Evolutionary conservation across 2,797 vertebrate genomes (phyloP).

Genomic region (Gymnoscopelus microlampas): DNA sequence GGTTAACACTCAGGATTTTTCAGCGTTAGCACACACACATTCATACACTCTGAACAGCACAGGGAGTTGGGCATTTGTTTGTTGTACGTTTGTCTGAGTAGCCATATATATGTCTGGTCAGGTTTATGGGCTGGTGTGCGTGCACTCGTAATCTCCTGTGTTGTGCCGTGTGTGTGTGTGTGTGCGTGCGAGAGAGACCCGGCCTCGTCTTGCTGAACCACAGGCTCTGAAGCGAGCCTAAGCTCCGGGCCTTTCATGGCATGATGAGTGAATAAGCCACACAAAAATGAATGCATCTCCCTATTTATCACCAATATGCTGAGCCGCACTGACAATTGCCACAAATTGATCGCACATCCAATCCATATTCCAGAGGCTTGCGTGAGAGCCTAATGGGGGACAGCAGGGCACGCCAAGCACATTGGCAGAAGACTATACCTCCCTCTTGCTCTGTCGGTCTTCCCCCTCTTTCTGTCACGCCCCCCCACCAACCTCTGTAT

Average conservation of each 20-base stretch:
- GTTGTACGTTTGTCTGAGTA: constrained; percentile 21
- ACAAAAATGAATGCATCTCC: constrained; percentile 24
- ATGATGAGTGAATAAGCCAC: constrained; percentile 6
- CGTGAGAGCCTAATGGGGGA: constrained; percentile 59
- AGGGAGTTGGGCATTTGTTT: neutral
- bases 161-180: neutral
- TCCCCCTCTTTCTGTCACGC: neutral
- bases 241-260: constrained; percentile 23
- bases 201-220: neutral
- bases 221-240: neutral
- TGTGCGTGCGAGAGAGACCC: neutral
- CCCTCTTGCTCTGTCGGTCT: neutral
- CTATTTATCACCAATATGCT: constrained; percentile 25
- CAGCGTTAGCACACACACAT: neutral
- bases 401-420: constrained; percentile 43
- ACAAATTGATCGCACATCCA: constrained; percentile 53
- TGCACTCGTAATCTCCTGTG: neutral
- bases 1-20: no score
- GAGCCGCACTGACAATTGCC: constrained; percentile 36
- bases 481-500: no score
- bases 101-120: constrained; percentile 17
- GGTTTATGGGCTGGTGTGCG: constrained; percentile 26
- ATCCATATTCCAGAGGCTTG: constrained; percentile 49
- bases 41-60: neutral
- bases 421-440: constrained; percentile 19